A percentile compares a stretch with the other conserved stretches of the same genome.
These are phyloP conservation scores for Trypoxylon attenuatum DNA, from an alignment of 2,888 invertebrate species.

Conservation along the genomic window DNA sequence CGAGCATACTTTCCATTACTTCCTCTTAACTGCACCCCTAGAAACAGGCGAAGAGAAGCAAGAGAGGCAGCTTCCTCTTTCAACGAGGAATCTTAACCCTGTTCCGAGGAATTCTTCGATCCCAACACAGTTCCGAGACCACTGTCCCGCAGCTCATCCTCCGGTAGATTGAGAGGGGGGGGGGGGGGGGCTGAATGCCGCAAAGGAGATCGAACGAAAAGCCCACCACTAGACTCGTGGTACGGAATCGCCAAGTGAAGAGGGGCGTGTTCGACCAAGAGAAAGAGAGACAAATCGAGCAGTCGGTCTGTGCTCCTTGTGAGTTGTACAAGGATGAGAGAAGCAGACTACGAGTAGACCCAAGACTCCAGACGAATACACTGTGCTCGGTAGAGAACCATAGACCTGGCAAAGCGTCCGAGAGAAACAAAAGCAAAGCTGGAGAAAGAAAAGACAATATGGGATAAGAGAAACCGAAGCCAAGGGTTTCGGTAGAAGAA, in stretches of 20 bases:
- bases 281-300: conserved; percentile 36
- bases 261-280: background rate
- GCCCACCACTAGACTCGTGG: conserved; percentile 1
- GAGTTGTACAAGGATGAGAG: no score
- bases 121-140: background rate
- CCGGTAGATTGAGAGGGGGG: no score
- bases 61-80: background rate
- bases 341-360: no score
- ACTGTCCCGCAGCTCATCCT: no score
- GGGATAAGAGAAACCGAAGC: conserved; percentile 5
- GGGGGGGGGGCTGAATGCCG: no score
- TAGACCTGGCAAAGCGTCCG: no score
- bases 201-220: conserved; percentile 1
- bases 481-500: conserved; percentile 12
- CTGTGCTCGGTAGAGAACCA: no score
- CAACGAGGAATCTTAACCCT: background rate
- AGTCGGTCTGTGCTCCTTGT: conserved; percentile 32
- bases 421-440: no score
- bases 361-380: no score
- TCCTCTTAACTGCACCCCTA: background rate
- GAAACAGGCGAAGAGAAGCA: conserved; percentile 24
- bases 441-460: conserved; percentile 15
- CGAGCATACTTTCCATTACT: background rate
- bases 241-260: conserved; percentile 1
- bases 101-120: conserved; percentile 1